Base-by-base conservation (phyloP, 2,797 vertebrate species). In the Poeciliopsis infans region DNA sequence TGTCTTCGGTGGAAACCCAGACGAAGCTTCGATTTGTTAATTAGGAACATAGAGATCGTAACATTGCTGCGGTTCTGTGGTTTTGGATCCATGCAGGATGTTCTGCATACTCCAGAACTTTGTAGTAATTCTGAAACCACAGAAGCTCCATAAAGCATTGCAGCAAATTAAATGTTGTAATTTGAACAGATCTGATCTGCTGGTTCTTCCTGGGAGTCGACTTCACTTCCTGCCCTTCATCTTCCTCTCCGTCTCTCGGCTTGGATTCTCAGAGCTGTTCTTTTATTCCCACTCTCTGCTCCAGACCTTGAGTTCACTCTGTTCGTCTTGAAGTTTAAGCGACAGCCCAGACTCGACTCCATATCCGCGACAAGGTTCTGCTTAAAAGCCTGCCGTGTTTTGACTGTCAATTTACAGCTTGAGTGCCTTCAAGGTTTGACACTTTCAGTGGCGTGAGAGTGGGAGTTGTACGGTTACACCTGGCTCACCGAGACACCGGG, bases 391-490 rank as follows among this genome's bases (percentile, higher is more conserved):
- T 70, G 80, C 55, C 3, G 73, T 79, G 81, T 88, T 88, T 78
- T 80, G 78, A 83, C 88, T 87, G 87, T 88, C 79, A 83, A 82
- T 92, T 91, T 90, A 79, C 82, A 82, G 88, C 86, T 80, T 72
- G 85, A 93, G 89, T 87, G 86, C 72, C 84, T 86, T 79, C 88
- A 92, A 91, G 90, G 90, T 86, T 78, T 61, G 83, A 86, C 16
- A 1, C 82, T 82, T 39, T 83, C 77, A 72, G 33, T 39, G 78
- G 77, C 81, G 79, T 39, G 59, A 73, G 85, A 83, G 88, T 87
- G 81, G 83, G 81, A 80, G 86, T 78, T 77, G 77, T 76, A 45
- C 49, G 75, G 79, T 73, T 83, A 72, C 83, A 88, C 86, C 87
- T 83, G 86, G 76, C 75, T 87, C 81, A 87, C 77, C 72, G 78